These are phyloP conservation scores for Anhinga rufa DNA, from an alignment of 2,113 vertebrate species.

Conservation along the genomic window DNA sequence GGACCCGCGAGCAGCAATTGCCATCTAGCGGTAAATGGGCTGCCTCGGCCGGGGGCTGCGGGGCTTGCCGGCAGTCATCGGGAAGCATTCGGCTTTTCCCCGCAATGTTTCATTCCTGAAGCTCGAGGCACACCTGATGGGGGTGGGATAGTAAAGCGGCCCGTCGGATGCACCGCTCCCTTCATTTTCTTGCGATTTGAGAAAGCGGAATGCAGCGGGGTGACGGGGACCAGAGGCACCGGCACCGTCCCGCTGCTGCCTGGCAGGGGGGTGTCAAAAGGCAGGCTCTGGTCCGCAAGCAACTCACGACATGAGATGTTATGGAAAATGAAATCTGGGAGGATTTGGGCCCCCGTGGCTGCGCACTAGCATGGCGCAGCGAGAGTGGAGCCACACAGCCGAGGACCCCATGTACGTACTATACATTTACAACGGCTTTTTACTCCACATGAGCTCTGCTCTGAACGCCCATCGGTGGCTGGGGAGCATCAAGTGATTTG, in stretches of 20 bases:
- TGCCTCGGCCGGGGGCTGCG: too few relatives aligned
- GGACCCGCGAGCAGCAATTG: neutral
- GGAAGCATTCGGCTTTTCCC: neutral
- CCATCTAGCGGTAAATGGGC: conserved; percentile 1
- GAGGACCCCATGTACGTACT: neutral
- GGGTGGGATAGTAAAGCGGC: neutral
- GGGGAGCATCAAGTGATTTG: neutral
- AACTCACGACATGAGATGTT: fast-evolving
- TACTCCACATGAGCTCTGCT: neutral
- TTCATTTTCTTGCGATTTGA: neutral
- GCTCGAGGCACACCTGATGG: neutral
- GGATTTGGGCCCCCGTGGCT: neutral
- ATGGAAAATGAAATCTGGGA: neutral
- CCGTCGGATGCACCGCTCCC: fast-evolving
- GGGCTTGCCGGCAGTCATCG: neutral
- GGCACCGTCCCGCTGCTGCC: neutral
- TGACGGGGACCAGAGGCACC: neutral
- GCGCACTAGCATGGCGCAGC: fast-evolving
- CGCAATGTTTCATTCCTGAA: neutral
- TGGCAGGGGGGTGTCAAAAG: neutral
- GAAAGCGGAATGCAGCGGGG: fast-evolving
- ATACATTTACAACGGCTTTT: neutral
- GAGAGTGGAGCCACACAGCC: fast-evolving
- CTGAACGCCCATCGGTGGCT: neutral
- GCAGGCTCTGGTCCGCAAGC: neutral